Percentiles rank a stretch among this genome's conserved stretches.
phyloP scores from a whole-genome alignment of 2,797 vertebrate genomes.

The Cossypha niveicapilla region DNA sequence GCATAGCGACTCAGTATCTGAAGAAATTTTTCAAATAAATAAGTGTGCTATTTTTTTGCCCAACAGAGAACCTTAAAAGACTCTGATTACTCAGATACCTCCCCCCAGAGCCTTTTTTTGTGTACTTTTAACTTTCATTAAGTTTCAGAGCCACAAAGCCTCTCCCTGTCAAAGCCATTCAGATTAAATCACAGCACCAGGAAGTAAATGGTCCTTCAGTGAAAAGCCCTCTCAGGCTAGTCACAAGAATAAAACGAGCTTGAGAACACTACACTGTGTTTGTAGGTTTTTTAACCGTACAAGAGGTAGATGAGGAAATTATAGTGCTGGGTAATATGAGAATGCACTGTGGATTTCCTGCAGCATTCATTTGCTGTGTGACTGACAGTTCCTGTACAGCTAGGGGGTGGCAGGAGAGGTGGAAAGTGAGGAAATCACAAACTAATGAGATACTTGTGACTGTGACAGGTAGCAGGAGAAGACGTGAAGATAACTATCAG shows the following conservation, averaged over 20 bases:
- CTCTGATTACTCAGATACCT: not conserved
- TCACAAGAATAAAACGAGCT: not conserved
- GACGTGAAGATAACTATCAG: not conserved
- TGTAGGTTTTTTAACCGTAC: not conserved
- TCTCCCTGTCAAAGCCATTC: not conserved
- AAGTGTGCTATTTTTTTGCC: not conserved
- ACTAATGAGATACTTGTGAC: not conserved
- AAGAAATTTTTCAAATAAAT: not conserved
- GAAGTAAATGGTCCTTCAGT: not conserved
- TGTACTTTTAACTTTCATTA: not conserved
- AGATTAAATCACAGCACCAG: not conserved
- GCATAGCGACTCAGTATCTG: not conserved
- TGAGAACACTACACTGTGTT: not conserved
- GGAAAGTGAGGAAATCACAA: not conserved
- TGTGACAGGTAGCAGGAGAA: not conserved
- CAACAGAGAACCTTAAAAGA: not conserved
- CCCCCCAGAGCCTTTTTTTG: not conserved
- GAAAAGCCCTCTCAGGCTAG: not conserved
- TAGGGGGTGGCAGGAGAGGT: not conserved
- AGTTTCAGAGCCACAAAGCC: not conserved
- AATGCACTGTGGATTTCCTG: not conserved
- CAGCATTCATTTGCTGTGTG: not conserved
- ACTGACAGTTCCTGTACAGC: not conserved
- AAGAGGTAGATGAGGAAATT: slow-evolving; percentile 23
- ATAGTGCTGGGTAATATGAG: not conserved